Base-by-base conservation (phyloP, 1,140 invertebrate species). In the Calephelis nemesis region DNA sequence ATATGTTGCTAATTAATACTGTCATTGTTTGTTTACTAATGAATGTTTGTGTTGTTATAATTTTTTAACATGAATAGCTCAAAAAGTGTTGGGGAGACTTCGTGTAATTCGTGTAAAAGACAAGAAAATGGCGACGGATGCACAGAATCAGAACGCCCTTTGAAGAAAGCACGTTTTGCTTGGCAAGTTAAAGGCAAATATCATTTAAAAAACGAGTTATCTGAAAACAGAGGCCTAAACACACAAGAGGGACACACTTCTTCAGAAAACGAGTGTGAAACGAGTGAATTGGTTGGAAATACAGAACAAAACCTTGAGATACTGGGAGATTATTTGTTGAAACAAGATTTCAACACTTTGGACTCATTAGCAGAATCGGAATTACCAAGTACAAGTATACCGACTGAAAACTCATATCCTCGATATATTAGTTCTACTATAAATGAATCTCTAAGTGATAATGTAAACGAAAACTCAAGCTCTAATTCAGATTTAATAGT, bases 141-240 rank as follows among this genome's bases (percentile, higher is more conserved):
- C 66, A 81, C 82, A 74, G 91, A 88, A 75, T 84, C 85, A 66
- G 92, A 93, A 72, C 92, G 92, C 83, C 93, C 93, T 72, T 88
- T 94, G 67, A 95, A 95, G 81, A 94, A 94, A 84, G 94, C 94
- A 40, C 88, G 92, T 74, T 94, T 93, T 87, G 89, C 93, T 54
- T 94, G 94, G 94, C 93, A 95, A 92, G 92, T 94, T 47, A 94
- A 95, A 83, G 93, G 93, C 19, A 93, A 93, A 92, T 93, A 92
- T 79, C 92, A 94, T 79, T 83, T 94, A 60, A 94, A 92, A 84
- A 91, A 89, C 69, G 91, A 91, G 62, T 74, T 72, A 47, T 66
- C 74, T 45, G 78, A 84, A 39, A 68, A 63, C 47, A 84, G 82
- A 73, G 54, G 71, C 40, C 50, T 76, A 49, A 62, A 65, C 52